phyloP scores from a whole-genome alignment of 92 coral and sea anemone genomes.

The Galaxea fascicularis region DNA sequence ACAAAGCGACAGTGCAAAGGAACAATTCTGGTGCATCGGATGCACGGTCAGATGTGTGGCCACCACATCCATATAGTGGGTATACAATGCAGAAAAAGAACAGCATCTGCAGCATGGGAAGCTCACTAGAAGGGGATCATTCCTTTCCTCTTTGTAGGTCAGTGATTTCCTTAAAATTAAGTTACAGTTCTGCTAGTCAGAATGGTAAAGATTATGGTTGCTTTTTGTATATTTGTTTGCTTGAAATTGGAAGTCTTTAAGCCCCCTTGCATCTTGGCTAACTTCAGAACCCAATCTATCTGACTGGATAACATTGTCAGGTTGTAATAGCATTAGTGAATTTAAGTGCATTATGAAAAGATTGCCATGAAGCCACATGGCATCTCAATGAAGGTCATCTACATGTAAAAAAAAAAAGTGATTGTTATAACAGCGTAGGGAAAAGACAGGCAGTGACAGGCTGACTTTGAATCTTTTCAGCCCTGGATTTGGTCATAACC shows the following conservation, averaged over 20 bases:
- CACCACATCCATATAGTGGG: slow-evolving; percentile 18
- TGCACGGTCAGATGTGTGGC: slow-evolving; percentile 61
- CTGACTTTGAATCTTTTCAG: slow-evolving; percentile 33
- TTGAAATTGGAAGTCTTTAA: too few species aligned
- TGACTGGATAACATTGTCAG: too few species aligned
- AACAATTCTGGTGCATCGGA: slow-evolving; percentile 89
- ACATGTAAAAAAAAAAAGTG: not conserved
- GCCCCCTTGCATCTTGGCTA: too few species aligned
- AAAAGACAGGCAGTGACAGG: not conserved
- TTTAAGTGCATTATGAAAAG: too few species aligned
- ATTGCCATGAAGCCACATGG: too few species aligned
- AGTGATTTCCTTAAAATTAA: not conserved
- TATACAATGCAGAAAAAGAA: slow-evolving; percentile 67
- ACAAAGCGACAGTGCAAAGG: slow-evolving; percentile 75
- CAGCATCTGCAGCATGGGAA: slow-evolving; percentile 87
- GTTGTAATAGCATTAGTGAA: too few species aligned
- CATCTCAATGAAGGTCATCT: not conserved
- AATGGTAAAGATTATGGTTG: too few species aligned
- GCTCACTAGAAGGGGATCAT: slow-evolving; percentile 84
- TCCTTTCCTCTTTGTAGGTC: slow-evolving; percentile 72
- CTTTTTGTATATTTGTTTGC: too few species aligned
- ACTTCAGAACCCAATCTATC: too few species aligned
- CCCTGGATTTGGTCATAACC: slow-evolving; percentile 74
- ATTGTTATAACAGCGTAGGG: too few species aligned
- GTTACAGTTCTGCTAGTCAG: not conserved